Conservation (phyloP, 2,888 invertebrate species). For the Ceraclea dissimilis region DNA sequence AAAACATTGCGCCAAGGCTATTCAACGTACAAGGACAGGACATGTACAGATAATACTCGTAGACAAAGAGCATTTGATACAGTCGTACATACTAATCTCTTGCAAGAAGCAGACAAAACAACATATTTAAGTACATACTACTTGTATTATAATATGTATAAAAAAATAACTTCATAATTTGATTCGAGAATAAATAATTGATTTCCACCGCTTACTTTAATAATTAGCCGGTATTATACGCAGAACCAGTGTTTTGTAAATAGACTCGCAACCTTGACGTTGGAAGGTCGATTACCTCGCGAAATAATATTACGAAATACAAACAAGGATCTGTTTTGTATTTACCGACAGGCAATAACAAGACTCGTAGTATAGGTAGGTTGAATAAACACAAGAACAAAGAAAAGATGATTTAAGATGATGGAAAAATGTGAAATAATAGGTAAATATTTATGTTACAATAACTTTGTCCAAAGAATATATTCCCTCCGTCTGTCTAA, state of each 20-base stretch:
- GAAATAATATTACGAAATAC: not conserved
- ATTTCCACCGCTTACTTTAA: not conserved
- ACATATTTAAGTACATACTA: too few species aligned
- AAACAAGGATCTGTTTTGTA: not conserved
- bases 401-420: too few species aligned
- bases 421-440: too few species aligned
- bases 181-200: not conserved
- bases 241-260: not conserved
- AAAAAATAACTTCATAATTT: not conserved
- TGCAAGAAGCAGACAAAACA: not conserved
- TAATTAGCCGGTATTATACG: not conserved
- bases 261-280: not conserved
- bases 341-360: not conserved
- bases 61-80: too few species aligned
- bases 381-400: too few species aligned
- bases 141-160: not conserved
- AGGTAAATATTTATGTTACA: too few species aligned
- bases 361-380: too few species aligned
- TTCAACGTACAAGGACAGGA: not conserved
- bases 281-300: not conserved
- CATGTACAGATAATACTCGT: not conserved
- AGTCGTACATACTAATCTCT: too few species aligned
- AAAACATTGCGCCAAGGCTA: conserved; percentile 1
- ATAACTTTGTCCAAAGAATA: too few species aligned
- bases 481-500: too few species aligned